Conservation (phyloP, 1,140 invertebrate genomes). For the Chymomyza costata region DNA sequence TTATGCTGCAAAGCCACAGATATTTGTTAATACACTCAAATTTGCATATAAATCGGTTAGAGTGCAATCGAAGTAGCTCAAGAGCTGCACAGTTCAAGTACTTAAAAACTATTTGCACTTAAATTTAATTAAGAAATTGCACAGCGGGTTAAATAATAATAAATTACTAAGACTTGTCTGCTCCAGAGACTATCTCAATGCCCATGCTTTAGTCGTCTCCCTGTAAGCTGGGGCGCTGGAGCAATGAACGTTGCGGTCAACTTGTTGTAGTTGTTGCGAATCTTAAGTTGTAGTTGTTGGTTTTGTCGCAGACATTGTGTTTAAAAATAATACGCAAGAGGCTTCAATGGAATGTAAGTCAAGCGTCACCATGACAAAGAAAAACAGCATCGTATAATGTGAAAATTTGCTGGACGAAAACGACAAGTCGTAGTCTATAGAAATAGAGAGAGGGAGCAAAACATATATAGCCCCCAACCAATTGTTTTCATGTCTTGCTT, state of each 20-base stretch:
- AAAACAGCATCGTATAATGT: conserved; percentile 11
- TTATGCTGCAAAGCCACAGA: too few species aligned
- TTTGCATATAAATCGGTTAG: conserved; percentile 6
- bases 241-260: conserved; percentile 70
- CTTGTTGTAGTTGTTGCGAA: conserved; percentile 44
- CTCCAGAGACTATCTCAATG: too few species aligned
- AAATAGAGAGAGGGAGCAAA: too few species aligned
- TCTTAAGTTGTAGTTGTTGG: conserved; percentile 5
- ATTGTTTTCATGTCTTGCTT: too few species aligned
- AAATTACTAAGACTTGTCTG: too few species aligned
- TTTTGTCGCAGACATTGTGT: conserved; percentile 47
- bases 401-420: too few species aligned
- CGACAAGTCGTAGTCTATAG: too few species aligned
- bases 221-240: conserved; percentile 20
- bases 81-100: conserved; percentile 29
- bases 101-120: conserved; percentile 69
- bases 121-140: conserved; percentile 67
- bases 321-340: conserved; percentile 63
- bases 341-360: conserved; percentile 49
- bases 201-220: conserved; percentile 20
- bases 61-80: conserved; percentile 23
- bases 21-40: too few species aligned
- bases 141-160: too few species aligned
- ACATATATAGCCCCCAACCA: too few species aligned
- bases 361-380: conserved; percentile 44